phyloP scores from a whole-genome alignment of 2,888 invertebrate genomes.

The Mesorhabditis spiculigera region DNA sequence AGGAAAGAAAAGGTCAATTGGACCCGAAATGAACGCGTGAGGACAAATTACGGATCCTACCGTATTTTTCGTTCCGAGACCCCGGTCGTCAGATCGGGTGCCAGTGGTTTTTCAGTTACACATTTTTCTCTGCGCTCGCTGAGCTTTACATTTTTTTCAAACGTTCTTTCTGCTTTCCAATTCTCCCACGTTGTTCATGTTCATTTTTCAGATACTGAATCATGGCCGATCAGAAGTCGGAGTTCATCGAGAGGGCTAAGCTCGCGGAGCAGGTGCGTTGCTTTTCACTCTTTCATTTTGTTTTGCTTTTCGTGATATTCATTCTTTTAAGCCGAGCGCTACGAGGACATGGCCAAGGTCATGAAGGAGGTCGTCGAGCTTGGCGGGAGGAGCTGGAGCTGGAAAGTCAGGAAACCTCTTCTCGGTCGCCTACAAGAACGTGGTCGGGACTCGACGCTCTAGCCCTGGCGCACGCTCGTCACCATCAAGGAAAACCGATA shows the following conservation, averaged over 20 bases:
- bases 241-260: constrained; percentile 59
- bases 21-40: too few species aligned
- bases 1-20: too few species aligned
- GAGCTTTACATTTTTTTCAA: too few species aligned
- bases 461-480: constrained; percentile 59
- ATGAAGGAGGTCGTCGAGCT: constrained; percentile 60
- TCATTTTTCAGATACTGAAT: neutral
- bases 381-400: constrained; percentile 58
- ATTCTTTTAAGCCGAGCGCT: constrained; percentile 54
- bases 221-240: constrained; percentile 58
- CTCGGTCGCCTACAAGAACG: constrained; percentile 60
- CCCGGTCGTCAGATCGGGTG: too few species aligned
- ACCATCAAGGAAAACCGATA: constrained; percentile 60
- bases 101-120: too few species aligned
- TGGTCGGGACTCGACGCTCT: constrained; percentile 59
- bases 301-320: neutral
- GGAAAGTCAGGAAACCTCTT: constrained; percentile 59
- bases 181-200: too few species aligned
- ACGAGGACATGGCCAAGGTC: constrained; percentile 60
- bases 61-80: too few species aligned
- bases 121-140: too few species aligned
- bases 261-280: constrained; percentile 57
- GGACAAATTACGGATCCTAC: too few species aligned
- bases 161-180: too few species aligned
- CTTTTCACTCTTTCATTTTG: neutral